Base-by-base conservation (phyloP, 2,113 vertebrate species). In the Morone saxatilis region DNA sequence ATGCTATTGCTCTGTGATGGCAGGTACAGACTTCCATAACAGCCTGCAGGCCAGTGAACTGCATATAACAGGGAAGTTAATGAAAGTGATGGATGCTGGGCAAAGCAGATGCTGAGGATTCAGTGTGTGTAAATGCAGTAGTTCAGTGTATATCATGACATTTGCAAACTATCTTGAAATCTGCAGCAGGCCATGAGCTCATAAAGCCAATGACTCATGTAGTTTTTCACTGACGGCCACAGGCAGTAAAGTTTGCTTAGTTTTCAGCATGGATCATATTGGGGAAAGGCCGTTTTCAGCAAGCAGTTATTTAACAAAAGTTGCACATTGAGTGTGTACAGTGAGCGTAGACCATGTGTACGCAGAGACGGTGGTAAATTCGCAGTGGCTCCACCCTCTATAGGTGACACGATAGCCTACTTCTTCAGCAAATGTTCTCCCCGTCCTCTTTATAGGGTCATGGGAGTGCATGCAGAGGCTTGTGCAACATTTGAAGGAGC, bases 401-500 rank as follows among this genome's bases (percentile, higher is more conserved):
- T 62, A 47, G 70, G 74, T 45, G 77, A 80, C 59, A 67, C 43
- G 66, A 56, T 57, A 71, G 60, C 47, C 50, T 22, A 10, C 50
- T 16, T 78, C 71, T 80, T 31, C 13, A 47, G 40, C 59, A 78
- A 71, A 76, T 66, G 51, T 47, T 60, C 78, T n/a, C 60, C 20
- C 54, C 31, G 20, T 65, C 7, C 17, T 73, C 41, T 82, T 60
- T 1, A 19, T 50, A 5, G 17, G 75, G 74, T 71, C 78, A 84
- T 45, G 8, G 40, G 51, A 48, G 79, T 50, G 25, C 72, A 45
- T 57, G 61, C 38, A 60, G 83, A 63, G 47, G 71, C 59, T 91
- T 89, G 88, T 78, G 88, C 80, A 87, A 87, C 87, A 81, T 66
- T 76, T 45, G 66, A 76, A 74, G 67, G 71, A 81, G 63, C 60